Evolutionary conservation across 2,113 vertebrate species (phyloP).

Genomic region (Kryptolebias marmoratus): DNA sequence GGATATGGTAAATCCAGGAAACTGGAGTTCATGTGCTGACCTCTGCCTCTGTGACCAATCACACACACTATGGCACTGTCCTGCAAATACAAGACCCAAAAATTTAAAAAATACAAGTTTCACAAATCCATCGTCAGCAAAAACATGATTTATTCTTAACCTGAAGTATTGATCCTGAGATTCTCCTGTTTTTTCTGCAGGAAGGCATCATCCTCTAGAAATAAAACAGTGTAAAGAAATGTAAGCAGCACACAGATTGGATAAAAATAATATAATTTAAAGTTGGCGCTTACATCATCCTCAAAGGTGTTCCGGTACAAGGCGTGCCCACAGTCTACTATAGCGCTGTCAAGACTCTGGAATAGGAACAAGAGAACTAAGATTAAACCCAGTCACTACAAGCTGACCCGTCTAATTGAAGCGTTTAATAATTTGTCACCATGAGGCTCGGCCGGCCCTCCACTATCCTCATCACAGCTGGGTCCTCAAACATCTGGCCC

Average conservation of each 20-base stretch:
- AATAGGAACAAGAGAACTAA: background rate
- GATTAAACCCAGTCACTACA: background rate
- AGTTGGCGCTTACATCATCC: conserved; percentile 60
- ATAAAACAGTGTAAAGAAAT: background rate
- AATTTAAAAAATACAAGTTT: background rate
- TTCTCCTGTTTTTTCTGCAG: conserved; percentile 58
- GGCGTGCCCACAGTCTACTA: conserved; percentile 82
- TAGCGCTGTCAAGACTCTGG: conserved; percentile 85
- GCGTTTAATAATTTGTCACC: conserved; percentile 64
- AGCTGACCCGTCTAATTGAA: background rate
- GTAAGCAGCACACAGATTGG: background rate
- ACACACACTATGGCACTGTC: conserved; percentile 86
- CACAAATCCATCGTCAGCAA: too few species aligned
- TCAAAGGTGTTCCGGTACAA: conserved; percentile 68
- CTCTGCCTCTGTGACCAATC: conserved; percentile 71
- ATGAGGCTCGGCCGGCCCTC: conserved; percentile 82
- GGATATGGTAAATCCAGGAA: conserved; percentile 74
- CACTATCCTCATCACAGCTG: conserved; percentile 86
- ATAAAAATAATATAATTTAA: background rate
- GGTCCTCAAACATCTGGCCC: conserved; percentile 83
- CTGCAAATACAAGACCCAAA: conserved; percentile 61
- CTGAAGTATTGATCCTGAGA: conserved; percentile 75
- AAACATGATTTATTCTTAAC: conserved; percentile 39
- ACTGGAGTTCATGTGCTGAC: conserved; percentile 58
- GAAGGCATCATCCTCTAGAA: conserved; percentile 63